These are phyloP conservation scores for Poecilia wingei DNA, from an alignment of 2,797 vertebrate species.

Conservation along the genomic window DNA sequence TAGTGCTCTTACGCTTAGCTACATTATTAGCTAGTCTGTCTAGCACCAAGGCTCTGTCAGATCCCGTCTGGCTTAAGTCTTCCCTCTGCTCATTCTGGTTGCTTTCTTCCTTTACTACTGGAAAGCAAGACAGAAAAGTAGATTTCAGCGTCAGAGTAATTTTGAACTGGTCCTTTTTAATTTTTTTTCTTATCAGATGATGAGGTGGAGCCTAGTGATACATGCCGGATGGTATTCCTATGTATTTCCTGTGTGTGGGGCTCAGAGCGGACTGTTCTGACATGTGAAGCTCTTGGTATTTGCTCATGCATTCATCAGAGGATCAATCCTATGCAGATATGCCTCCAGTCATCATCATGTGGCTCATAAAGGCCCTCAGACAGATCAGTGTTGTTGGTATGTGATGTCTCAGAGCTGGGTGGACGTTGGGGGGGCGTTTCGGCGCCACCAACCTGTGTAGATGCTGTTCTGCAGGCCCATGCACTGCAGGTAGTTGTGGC, in stretches of 20 bases:
- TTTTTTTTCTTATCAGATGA: conserved; percentile 19
- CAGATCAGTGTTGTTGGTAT: conserved; percentile 1
- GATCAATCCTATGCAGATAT: conserved; percentile 4
- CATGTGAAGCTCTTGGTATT: conserved; percentile 51
- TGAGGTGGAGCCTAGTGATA: conserved; percentile 25
- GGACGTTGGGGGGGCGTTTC: conserved; percentile 1
- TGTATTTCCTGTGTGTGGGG: conserved; percentile 16
- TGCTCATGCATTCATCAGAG: conserved; percentile 34
- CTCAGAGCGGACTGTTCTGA: conserved; percentile 57
- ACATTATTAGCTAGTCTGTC: conserved; percentile 99
- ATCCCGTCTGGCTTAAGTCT: conserved; percentile 96
- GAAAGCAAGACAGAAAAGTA: conserved; percentile 86
- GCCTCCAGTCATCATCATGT: background rate
- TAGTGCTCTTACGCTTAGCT: conserved; percentile 99
- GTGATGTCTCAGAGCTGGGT: conserved; percentile 37
- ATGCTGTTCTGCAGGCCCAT: conserved; percentile 94
- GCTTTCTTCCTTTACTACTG: conserved; percentile 99
- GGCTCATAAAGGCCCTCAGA: background rate
- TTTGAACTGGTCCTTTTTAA: conserved; percentile 42
- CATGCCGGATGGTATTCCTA: conserved; percentile 29
- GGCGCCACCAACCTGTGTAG: conserved; percentile 88
- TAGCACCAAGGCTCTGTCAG: conserved; percentile 98
- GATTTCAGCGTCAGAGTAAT: conserved; percentile 77
- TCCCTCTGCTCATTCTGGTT: conserved; percentile 98
- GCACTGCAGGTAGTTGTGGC: conserved; percentile 97